Base-by-base conservation (phyloP, 2,888 invertebrate genomes). In the Dasypolia templi region DNA sequence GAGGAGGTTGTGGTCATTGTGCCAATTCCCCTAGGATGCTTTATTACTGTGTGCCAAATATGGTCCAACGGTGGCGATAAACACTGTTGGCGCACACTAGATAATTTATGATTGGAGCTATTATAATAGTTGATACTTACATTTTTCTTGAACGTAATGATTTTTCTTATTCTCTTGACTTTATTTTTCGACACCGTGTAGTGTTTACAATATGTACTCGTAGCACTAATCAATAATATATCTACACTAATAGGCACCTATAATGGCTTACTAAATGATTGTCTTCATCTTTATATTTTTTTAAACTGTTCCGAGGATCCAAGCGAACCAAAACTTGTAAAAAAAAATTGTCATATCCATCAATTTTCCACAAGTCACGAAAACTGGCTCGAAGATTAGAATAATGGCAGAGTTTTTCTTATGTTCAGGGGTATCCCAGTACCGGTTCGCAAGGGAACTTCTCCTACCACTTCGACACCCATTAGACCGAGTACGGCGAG, bases 351-450 rank as follows among this genome's bases (percentile, higher is more conserved):
- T n/a, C n/a, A n/a, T n/a, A n/a, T n/a, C n/a, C n/a, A n/a, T n/a
- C n/a, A n/a, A n/a, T n/a, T n/a, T n/a, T n/a, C n/a, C n/a, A n/a
- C n/a, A 44, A 22, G 7, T 29, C 22, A 22, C 14, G 3, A 55
- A 55, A 14, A 9, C 3, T 29, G 12, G 3, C 26, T 22, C 14
- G 7, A 42, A 53, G 6, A 17, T 2, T 32, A 49, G 4, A 22
- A 32, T 22, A 32, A 32, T 22, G 2, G 58, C 9, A 14, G 4
- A 19, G 0, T 4, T 39, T 59, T 69, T 59, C 17, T 46, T 42
- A 14, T 79, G 12, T 51, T 22, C 90, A 96, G 96, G 49, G 97
- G 97, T 59, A 97, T 97, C 81, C 97, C 97, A 32, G 96, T 97
- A 17, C 95, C 96, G 7, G 95, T 95, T 3, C 93, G 94, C 51